phyloP scores from a whole-genome alignment of 2,888 invertebrate species.

The Gasteruption jaculator region DNA sequence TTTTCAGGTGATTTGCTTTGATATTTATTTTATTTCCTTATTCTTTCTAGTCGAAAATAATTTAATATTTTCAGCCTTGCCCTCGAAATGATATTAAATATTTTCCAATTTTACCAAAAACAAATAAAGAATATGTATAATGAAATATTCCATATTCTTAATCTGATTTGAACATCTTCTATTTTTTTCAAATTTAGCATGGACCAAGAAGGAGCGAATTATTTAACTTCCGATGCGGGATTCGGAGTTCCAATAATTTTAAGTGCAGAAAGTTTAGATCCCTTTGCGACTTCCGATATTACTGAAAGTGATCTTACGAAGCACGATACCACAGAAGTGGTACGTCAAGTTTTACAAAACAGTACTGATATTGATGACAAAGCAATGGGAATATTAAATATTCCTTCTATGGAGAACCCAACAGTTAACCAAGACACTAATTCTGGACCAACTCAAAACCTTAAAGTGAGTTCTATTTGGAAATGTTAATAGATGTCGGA shows the following conservation, averaged over 20 bases:
- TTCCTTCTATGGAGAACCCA: constrained; percentile 13
- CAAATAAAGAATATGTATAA: too few species aligned
- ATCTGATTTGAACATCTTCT: background rate
- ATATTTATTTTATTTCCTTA: constrained; percentile 6
- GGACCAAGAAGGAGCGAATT: constrained; percentile 45
- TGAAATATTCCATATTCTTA: too few species aligned
- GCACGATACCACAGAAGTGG: constrained; percentile 25
- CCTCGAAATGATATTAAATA: too few species aligned
- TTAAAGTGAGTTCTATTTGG: constrained; percentile 27
- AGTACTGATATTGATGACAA: constrained; percentile 28
- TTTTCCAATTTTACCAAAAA: too few species aligned
- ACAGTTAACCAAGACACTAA: constrained; percentile 24
- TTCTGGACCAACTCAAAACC: constrained; percentile 36
- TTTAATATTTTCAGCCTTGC: background rate
- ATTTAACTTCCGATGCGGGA: constrained; percentile 42
- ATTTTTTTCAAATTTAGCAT: constrained; percentile 39
- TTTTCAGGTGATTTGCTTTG: constrained; percentile 40
- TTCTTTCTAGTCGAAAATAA: background rate
- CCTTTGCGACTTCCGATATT: constrained; percentile 35
- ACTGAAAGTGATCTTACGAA: constrained; percentile 29
- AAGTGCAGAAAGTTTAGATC: constrained; percentile 39
- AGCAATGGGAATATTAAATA: too few species aligned
- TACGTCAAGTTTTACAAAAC: constrained; percentile 24
- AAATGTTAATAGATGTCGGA: too few species aligned
- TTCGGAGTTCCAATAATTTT: constrained; percentile 47